Evolutionary conservation across 2,797 vertebrate species (phyloP).

Genomic region (Pipistrellus kuhlii): DNA sequence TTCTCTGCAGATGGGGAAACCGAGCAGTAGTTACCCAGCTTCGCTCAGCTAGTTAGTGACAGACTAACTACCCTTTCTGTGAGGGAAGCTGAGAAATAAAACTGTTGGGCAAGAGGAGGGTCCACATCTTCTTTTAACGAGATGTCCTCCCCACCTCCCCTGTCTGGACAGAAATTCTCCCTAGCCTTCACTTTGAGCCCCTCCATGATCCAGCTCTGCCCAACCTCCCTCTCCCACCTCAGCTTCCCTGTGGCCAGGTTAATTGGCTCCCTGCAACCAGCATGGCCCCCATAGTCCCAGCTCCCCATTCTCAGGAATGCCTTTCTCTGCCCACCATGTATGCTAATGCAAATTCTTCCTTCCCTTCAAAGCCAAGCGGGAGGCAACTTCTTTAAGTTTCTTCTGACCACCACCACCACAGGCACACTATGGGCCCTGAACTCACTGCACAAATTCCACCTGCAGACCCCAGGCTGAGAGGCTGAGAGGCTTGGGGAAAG

Average conservation of each 20-base stretch:
- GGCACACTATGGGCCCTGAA: too few species aligned
- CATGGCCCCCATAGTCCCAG: rapidly evolving
- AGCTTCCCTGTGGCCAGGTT: background rate
- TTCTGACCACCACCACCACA: too few species aligned
- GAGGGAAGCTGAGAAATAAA: background rate
- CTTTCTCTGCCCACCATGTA: background rate
- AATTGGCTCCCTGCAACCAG: too few species aligned
- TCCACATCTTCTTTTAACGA: background rate
- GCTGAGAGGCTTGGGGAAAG: rapidly evolving
- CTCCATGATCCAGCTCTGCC: too few species aligned
- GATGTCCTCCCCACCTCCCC: background rate
- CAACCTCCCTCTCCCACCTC: rapidly evolving
- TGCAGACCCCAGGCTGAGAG: background rate
- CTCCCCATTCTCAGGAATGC: background rate
- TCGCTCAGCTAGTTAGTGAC: background rate
- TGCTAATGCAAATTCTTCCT: background rate
- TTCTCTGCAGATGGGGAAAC: background rate
- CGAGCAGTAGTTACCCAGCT: background rate
- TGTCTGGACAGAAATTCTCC: background rate
- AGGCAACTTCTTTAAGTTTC: background rate
- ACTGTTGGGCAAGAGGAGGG: background rate
- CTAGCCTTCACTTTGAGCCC: background rate
- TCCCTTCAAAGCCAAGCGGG: background rate
- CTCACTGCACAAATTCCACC: background rate
- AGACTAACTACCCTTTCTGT: background rate